Evolutionary conservation across 2,888 invertebrate genomes (phyloP), one percentile per base, ranked within the genome.

Genomic region (Dolichopus griseipennis): DNA sequence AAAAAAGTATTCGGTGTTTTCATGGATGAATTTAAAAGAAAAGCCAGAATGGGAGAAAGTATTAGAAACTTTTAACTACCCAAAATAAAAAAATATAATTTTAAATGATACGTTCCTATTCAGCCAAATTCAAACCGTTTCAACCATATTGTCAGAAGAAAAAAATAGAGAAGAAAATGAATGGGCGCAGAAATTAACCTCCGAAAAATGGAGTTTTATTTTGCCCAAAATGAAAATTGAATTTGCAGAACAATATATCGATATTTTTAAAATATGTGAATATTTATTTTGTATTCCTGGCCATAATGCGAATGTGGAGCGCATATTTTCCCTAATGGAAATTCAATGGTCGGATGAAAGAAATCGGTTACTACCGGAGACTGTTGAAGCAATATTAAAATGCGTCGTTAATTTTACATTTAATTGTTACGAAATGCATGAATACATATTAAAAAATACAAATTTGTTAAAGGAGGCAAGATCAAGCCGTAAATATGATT

Each of bases 251-350:
- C 5, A 61, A 61, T 61, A 61, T n/a, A 61, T 61, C 18, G 61
- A 61, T n/a, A 61, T 61, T 61, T 61, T 61, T 5, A 61, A 61
- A 61, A 61, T 61, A 61, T 61, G 61, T 61, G n/a, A 61, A 61
- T 61, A 61, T 61, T 12, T 61, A 61, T 61, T n/a, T n/a, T n/a
- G n/a, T n/a, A n/a, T n/a, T n/a, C n/a, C n/a, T n/a, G n/a, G n/a
- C n/a, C n/a, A n/a, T n/a, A n/a, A n/a, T n/a, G n/a, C n/a, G n/a
- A n/a, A n/a, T n/a, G n/a, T n/a, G n/a, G n/a, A n/a, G n/a, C n/a
- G n/a, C n/a, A n/a, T n/a, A n/a, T n/a, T n/a, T n/a, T n/a, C n/a
- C n/a, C n/a, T n/a, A n/a, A n/a, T n/a, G n/a, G n/a, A n/a, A n/a
- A n/a, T n/a, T n/a, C n/a, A n/a, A n/a, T n/a, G n/a, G n/a, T n/a